A percentile compares a stretch with the other conserved stretches of the same genome.
Conservation (phyloP, 2,888 invertebrate genomes). For the Ophion slaviceki region DNA sequence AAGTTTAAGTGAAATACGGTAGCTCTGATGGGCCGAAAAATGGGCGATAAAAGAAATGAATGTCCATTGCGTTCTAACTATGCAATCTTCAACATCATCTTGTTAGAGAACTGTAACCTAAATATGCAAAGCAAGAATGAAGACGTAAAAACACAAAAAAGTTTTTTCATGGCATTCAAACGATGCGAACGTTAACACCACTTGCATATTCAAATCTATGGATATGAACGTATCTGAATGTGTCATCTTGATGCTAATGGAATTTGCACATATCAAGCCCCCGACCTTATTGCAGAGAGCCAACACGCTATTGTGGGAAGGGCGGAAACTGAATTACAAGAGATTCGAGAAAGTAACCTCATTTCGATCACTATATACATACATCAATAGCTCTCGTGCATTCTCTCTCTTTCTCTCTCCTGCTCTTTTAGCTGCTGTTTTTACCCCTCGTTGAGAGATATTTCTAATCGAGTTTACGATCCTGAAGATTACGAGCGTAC, state of each 20-base stretch:
- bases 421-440: too few species aligned
- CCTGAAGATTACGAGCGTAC: conserved; percentile 31
- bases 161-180: too few species aligned
- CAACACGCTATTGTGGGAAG: background rate
- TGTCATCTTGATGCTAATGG: conserved; percentile 22
- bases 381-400: background rate
- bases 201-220: background rate
- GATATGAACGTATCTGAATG: background rate
- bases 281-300: background rate
- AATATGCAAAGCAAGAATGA: too few species aligned
- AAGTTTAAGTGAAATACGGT: too few species aligned
- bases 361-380: background rate
- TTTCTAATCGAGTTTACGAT: conserved; percentile 51
- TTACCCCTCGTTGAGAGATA: conserved; percentile 9
- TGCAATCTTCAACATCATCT: too few species aligned
- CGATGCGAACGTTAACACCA: too few species aligned
- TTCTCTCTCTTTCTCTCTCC: too few species aligned
- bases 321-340: conserved; percentile 22
- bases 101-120: too few species aligned
- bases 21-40: too few species aligned
- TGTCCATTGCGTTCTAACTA: too few species aligned
- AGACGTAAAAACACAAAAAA: too few species aligned
- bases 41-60: too few species aligned
- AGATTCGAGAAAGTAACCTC: conserved; percentile 7
- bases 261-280: conserved; percentile 9